Evolutionary conservation across 2,113 vertebrate species (phyloP).

Genomic region (Scalopus aquaticus): DNA sequence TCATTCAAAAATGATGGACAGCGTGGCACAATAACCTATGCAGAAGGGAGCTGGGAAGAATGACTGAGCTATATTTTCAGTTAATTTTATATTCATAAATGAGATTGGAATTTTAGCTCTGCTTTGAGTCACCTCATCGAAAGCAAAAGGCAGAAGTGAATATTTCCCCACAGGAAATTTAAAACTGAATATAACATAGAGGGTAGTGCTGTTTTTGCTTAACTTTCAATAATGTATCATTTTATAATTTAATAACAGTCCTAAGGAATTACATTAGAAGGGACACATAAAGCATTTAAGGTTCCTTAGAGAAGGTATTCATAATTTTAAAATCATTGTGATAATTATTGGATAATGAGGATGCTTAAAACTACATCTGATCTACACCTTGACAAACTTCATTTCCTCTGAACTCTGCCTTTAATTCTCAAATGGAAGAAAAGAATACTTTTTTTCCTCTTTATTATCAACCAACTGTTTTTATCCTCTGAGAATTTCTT

Average conservation of each 20-base stretch:
- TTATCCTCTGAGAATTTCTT: neutral
- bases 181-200: conserved; percentile 31
- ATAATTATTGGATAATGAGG: conserved; percentile 54
- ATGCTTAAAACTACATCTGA: neutral
- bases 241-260: conserved; percentile 68
- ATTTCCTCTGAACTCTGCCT: neutral
- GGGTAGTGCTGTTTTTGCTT: conserved; percentile 54
- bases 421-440: neutral
- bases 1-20: conserved; percentile 38
- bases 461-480: neutral
- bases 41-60: neutral
- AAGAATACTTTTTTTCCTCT: neutral
- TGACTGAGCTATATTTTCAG: neutral
- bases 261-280: conserved; percentile 43
- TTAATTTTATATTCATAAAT: conserved; percentile 70
- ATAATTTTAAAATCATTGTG: conserved; percentile 56
- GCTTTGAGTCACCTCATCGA: conserved; percentile 16
- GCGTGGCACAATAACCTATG: neutral
- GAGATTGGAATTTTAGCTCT: conserved; percentile 38
- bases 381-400: neutral
- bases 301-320: conserved; percentile 55
- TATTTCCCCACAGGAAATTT: conserved; percentile 64
- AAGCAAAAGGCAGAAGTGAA: conserved; percentile 15
- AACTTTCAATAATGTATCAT: conserved; percentile 60
- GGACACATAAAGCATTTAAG: conserved; percentile 2